Percentiles rank a stretch among this genome's conserved stretches.
These are phyloP conservation scores for Bufo gargarizans DNA, from an alignment of 2,113 vertebrate genomes.

Conservation along the genomic window DNA sequence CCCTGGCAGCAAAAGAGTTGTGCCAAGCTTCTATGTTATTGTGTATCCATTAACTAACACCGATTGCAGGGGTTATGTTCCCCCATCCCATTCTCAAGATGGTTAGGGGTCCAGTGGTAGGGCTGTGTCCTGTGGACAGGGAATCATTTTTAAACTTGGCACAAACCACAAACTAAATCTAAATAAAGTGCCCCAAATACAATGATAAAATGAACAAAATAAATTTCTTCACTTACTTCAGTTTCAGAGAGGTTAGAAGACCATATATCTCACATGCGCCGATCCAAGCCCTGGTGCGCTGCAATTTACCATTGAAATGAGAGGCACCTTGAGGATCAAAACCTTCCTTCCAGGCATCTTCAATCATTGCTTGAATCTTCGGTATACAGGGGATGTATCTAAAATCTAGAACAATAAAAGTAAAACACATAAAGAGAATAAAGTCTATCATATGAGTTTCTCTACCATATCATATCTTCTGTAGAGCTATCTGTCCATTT, in stretches of 20 bases:
- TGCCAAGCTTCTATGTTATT: too few relatives aligned
- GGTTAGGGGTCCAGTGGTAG: too few relatives aligned
- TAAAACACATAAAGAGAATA: neutral
- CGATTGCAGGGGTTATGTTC: too few relatives aligned
- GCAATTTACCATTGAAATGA: conserved; percentile 82
- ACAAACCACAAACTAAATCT: neutral
- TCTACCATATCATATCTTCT: too few relatives aligned
- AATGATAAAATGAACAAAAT: neutral
- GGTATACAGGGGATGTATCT: conserved; percentile 83
- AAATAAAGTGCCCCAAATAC: neutral
- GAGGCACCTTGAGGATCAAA: conserved; percentile 91
- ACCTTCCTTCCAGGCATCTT: conserved; percentile 90
- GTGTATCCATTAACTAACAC: too few relatives aligned
- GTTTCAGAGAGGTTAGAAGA: conserved; percentile 82
- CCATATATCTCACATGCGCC: conserved; percentile 93
- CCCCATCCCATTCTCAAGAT: too few relatives aligned
- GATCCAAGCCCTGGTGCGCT: conserved; percentile 90
- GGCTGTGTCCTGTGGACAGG: too few relatives aligned
- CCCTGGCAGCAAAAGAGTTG: too few relatives aligned
- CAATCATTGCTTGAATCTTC: conserved; percentile 87
- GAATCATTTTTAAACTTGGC: neutral
- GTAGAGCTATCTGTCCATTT: too few relatives aligned
- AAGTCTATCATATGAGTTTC: too few relatives aligned
- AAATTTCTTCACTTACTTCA: conserved; percentile 77
- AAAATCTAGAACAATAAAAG: conserved; percentile 67